Evolutionary conservation across 2,797 vertebrate species (phyloP).

Genomic region (Coilia nasus): DNA sequence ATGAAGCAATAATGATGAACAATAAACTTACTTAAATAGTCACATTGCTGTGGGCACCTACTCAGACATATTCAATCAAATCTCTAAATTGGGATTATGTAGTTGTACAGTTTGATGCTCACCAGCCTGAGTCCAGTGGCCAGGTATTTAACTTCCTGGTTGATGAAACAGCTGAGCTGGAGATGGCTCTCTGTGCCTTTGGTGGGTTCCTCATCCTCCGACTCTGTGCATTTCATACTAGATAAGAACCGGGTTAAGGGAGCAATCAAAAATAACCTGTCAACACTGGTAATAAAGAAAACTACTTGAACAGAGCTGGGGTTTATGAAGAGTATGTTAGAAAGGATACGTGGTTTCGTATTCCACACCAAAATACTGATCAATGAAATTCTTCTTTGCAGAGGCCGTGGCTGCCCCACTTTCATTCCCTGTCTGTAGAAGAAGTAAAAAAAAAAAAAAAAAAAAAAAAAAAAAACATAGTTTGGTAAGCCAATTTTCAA

Average conservation of each 20-base stretch:
- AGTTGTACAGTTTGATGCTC: slow-evolving; percentile 51
- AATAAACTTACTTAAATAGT: not conserved
- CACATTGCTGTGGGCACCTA: not conserved
- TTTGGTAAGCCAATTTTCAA: not conserved
- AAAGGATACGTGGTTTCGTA: slow-evolving; percentile 97
- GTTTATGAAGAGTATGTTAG: not conserved
- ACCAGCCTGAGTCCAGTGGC: slow-evolving; percentile 96
- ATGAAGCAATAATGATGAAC: not conserved
- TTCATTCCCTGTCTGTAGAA: slow-evolving; percentile 78
- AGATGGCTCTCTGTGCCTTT: slow-evolving; percentile 96
- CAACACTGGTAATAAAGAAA: not conserved
- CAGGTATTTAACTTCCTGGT: slow-evolving; percentile 98
- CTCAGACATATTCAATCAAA: not conserved
- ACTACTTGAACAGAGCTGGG: not conserved
- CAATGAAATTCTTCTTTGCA: slow-evolving; percentile 96
- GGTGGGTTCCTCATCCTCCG: slow-evolving; percentile 92
- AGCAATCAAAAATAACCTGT: not conserved
- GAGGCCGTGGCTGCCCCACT: slow-evolving; percentile 73
- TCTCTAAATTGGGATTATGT: not conserved
- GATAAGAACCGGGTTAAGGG: slow-evolving; percentile 73
- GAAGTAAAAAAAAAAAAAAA: not conserved
- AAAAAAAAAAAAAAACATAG: not conserved
- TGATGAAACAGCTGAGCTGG: slow-evolving; percentile 98
- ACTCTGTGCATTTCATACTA: slow-evolving; percentile 99
- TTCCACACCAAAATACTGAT: slow-evolving; percentile 97